Conservation (phyloP, 2,797 vertebrate genomes). For the Sebastolobus alascanus region DNA sequence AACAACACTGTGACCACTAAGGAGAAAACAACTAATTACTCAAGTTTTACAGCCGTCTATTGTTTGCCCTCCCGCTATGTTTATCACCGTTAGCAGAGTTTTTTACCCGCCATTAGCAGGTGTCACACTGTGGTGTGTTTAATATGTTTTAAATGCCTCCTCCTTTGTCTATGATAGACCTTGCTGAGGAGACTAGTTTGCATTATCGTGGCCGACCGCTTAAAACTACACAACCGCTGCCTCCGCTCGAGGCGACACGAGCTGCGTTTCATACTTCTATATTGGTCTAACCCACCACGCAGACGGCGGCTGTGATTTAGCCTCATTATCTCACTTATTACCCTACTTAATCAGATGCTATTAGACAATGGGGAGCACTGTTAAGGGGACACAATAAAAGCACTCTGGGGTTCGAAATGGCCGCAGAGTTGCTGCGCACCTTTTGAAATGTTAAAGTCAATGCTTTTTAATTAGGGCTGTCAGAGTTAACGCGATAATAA, state of each 20-base stretch:
- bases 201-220: neutral
- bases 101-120: neutral
- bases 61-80: slow-evolving; percentile 13
- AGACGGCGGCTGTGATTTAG: slow-evolving; percentile 4
- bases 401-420: slow-evolving; percentile 13
- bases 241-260: neutral
- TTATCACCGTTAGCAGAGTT: slow-evolving; percentile 19
- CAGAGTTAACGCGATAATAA: too few species aligned
- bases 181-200: neutral
- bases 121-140: slow-evolving; percentile 9
- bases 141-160: slow-evolving; percentile 6
- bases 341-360: slow-evolving; percentile 25
- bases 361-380: slow-evolving; percentile 29
- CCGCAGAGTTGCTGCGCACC: neutral
- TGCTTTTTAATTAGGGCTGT: neutral
- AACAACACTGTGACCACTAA: slow-evolving; percentile 23
- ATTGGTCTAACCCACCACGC: neutral
- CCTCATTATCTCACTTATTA: slow-evolving; percentile 28
- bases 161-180: neutral
- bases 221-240: neutral
- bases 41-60: slow-evolving; percentile 30
- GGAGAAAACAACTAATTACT: slow-evolving; percentile 47
- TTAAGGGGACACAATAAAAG: slow-evolving; percentile 36
- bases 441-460: slow-evolving; percentile 7
- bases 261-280: neutral